phyloP scores from a whole-genome alignment of 2,888 invertebrate genomes.

The Agonum fuliginosum region DNA sequence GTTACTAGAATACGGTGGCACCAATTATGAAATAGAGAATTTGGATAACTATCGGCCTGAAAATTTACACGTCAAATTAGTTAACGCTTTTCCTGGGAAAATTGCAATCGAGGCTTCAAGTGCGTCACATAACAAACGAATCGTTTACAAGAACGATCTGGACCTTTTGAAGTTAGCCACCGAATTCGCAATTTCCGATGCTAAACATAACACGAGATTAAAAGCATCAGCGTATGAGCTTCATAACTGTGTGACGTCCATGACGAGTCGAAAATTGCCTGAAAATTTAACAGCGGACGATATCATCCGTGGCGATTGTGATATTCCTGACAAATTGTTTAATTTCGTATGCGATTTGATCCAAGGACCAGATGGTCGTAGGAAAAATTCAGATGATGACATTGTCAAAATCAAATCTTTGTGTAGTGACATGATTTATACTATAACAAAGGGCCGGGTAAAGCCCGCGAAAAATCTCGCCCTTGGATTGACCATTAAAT shows the following conservation, averaged over 20 bases:
- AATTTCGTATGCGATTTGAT: constrained; percentile 63
- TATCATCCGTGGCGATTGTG: constrained; percentile 63
- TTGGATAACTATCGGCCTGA: constrained; percentile 64
- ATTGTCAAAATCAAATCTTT: constrained; percentile 64
- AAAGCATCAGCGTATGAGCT: not conserved
- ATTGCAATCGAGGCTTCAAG: not conserved
- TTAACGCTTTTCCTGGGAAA: not conserved
- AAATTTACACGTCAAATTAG: constrained; percentile 64
- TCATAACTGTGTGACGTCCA: not conserved
- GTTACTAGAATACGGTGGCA: constrained; percentile 64
- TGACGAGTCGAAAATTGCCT: constrained; percentile 48
- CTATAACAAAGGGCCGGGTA: constrained; percentile 64
- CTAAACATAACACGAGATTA: not conserved
- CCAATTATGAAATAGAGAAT: constrained; percentile 63
- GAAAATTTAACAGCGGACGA: constrained; percentile 62
- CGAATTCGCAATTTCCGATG: not conserved
- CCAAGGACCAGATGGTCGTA: constrained; percentile 61
- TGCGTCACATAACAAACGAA: not conserved
- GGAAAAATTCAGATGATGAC: constrained; percentile 62
- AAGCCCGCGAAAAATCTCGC: constrained; percentile 66
- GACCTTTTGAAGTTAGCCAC: not conserved
- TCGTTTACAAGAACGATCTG: not conserved
- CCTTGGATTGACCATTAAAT: constrained; percentile 65
- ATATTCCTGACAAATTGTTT: constrained; percentile 63
- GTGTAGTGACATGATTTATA: constrained; percentile 64